Conservation (phyloP, 2,797 vertebrate species). For the Aldrovandia affinis region DNA sequence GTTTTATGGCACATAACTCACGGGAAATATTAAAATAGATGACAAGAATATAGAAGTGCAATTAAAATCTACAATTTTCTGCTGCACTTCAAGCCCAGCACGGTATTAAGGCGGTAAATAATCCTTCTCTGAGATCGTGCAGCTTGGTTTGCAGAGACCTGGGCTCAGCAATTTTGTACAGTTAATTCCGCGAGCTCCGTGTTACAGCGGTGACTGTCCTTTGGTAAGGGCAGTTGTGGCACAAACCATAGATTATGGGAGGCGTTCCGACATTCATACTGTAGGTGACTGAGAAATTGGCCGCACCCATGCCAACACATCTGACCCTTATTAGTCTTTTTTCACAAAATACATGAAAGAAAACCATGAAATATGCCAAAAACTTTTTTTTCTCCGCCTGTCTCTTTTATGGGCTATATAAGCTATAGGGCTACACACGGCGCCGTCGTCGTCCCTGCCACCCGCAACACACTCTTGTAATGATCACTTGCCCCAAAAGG, state of each 20-base stretch:
- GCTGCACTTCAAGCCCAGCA: constrained; percentile 37
- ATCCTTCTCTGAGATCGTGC: constrained; percentile 43
- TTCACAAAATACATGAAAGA: too few species aligned
- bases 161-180: constrained; percentile 22
- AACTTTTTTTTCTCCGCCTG: too few species aligned
- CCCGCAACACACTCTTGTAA: too few species aligned
- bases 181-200: constrained; percentile 17
- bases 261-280: neutral
- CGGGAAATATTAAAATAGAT: constrained; percentile 53
- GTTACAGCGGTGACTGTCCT: neutral
- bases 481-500: too few species aligned
- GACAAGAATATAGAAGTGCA: constrained; percentile 59
- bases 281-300: neutral
- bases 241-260: neutral
- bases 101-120: constrained; percentile 56
- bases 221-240: neutral
- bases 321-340: neutral
- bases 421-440: too few species aligned
- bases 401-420: too few species aligned
- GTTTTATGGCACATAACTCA: constrained; percentile 64
- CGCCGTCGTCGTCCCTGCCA: too few species aligned
- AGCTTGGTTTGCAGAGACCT: constrained; percentile 24
- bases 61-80: constrained; percentile 65
- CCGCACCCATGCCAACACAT: neutral
- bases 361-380: too few species aligned